phyloP scores from a whole-genome alignment of 1,140 invertebrate genomes.

The Aphelenchoides besseyi region DNA sequence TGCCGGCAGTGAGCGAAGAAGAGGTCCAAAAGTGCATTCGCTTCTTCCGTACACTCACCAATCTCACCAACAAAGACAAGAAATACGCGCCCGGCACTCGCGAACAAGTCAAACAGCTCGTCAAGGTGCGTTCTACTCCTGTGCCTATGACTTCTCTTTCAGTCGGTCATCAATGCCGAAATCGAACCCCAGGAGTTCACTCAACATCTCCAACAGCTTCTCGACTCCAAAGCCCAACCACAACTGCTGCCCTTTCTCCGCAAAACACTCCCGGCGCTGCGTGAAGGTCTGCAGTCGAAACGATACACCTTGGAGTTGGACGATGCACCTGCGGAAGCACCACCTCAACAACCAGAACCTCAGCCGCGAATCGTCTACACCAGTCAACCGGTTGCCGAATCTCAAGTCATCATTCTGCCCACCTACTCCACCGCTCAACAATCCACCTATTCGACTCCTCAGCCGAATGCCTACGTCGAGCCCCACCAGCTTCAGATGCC shows the following conservation, averaged over 20 bases:
- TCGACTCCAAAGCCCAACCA: background rate
- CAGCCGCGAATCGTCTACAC: background rate
- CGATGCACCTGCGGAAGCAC: background rate
- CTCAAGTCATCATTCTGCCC: background rate
- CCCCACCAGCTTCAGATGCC: background rate
- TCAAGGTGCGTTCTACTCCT: background rate
- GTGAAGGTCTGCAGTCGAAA: background rate
- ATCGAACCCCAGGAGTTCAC: background rate
- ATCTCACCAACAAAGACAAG: background rate
- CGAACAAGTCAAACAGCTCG: background rate
- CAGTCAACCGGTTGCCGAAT: background rate
- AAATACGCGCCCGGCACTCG: background rate
- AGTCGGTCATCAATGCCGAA: background rate
- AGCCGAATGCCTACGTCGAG: background rate
- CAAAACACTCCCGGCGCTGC: background rate
- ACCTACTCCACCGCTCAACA: background rate
- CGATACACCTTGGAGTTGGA: background rate
- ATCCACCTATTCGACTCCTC: background rate
- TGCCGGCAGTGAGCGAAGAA: background rate
- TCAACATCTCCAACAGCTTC: background rate
- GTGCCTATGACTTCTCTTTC: background rate
- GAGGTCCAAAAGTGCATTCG: background rate
- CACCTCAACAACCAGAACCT: background rate
- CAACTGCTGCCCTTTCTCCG: slow-evolving; percentile 1
- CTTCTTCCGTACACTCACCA: background rate